A percentile compares a stretch with the other conserved stretches of the same genome.
These are phyloP conservation scores for Helobdella robusta DNA, from an alignment of 2,888 invertebrate species.

Conservation along the genomic window DNA sequence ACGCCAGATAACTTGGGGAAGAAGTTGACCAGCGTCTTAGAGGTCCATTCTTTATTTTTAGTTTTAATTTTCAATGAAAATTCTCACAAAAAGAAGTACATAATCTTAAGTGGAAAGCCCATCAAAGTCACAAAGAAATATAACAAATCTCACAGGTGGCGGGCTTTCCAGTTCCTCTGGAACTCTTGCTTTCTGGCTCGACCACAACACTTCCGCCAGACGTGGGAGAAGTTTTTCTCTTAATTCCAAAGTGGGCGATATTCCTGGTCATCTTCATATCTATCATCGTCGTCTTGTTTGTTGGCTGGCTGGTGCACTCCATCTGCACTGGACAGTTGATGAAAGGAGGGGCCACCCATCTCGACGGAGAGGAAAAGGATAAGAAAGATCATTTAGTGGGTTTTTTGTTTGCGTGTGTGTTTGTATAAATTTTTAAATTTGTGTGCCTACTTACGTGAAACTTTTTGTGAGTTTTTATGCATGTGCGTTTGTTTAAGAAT, in stretches of 20 bases:
- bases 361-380: background rate
- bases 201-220: too few relatives aligned
- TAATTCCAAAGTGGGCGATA: slow-evolving; percentile 29
- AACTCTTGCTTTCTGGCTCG: too few relatives aligned
- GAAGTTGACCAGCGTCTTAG: background rate
- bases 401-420: background rate
- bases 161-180: background rate
- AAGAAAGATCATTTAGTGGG: background rate
- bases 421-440: background rate
- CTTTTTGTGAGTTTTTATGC: background rate
- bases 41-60: too few relatives aligned
- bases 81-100: too few relatives aligned
- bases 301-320: slow-evolving; percentile 27
- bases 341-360: slow-evolving; percentile 13
- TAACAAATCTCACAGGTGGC: too few relatives aligned
- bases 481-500: background rate
- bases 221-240: too few relatives aligned
- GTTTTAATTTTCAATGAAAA: too few relatives aligned
- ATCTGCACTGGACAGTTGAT: slow-evolving; percentile 13
- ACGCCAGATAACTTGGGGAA: background rate
- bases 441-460: background rate
- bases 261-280: slow-evolving; percentile 25
- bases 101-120: too few relatives aligned
- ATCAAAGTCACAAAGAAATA: too few relatives aligned
- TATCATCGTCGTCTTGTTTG: slow-evolving; percentile 26